Conservation (phyloP, 2,888 invertebrate genomes). For the Apodemia duryi region DNA sequence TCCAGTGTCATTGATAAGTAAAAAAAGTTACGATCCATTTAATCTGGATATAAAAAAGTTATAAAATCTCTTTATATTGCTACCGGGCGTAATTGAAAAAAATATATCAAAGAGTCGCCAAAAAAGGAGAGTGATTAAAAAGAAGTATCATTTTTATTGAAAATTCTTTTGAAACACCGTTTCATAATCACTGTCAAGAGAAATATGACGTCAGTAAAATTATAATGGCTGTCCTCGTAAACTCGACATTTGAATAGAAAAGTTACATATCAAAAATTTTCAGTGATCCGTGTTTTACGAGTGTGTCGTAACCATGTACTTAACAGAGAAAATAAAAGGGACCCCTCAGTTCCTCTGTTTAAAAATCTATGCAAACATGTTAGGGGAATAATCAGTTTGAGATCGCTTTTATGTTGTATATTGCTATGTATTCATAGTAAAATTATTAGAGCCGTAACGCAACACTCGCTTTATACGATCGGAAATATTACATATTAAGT, state of each 20-base stretch:
- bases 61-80: slow-evolving; percentile 43
- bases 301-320: slow-evolving; percentile 75
- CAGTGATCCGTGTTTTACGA: slow-evolving; percentile 79
- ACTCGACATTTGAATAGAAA: slow-evolving; percentile 74
- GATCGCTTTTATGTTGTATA: slow-evolving; percentile 25
- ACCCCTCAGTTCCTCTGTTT: slow-evolving; percentile 54
- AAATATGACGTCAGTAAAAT: slow-evolving; percentile 75
- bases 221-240: slow-evolving; percentile 73
- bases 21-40: slow-evolving; percentile 8
- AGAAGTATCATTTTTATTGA: slow-evolving; percentile 60
- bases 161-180: slow-evolving; percentile 67
- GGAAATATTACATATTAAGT: slow-evolving; percentile 11
- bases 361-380: slow-evolving; percentile 54
- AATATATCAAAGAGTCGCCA: slow-evolving; percentile 25
- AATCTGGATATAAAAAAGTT: slow-evolving; percentile 32
- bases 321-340: slow-evolving; percentile 65
- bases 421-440: slow-evolving; percentile 23
- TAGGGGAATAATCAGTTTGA: slow-evolving; percentile 43
- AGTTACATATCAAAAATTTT: slow-evolving; percentile 79
- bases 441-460: slow-evolving; percentile 22
- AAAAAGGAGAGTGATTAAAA: slow-evolving; percentile 75
- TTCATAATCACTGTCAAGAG: slow-evolving; percentile 60
- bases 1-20: background rate
- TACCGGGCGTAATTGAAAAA: slow-evolving; percentile 53
- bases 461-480: slow-evolving; percentile 10